phyloP scores from a whole-genome alignment of 2,888 invertebrate species.

The Campoletis raptor region DNA sequence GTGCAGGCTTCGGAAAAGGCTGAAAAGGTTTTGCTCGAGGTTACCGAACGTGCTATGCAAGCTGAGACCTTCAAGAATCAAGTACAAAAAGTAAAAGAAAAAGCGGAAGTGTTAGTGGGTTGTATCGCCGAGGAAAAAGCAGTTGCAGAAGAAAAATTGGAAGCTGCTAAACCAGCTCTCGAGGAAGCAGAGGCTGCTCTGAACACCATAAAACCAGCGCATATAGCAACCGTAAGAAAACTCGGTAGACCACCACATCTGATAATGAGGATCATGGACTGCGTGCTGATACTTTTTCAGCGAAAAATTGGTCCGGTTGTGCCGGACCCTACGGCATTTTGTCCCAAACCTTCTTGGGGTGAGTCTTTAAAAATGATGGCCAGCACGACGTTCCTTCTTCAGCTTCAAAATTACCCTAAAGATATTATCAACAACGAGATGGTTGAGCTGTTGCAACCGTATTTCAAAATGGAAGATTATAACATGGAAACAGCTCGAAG shows the following conservation, averaged over 20 bases:
- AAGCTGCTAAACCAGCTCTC: slow-evolving; percentile 97
- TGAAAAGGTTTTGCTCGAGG: slow-evolving; percentile 94
- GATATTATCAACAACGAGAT: slow-evolving; percentile 99
- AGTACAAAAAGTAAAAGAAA: slow-evolving; percentile 98
- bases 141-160: slow-evolving; percentile 95
- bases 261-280: slow-evolving; percentile 99
- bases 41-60: slow-evolving; percentile 97
- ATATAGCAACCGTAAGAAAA: slow-evolving; percentile 97
- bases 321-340: slow-evolving; percentile 92
- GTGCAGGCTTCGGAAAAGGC: slow-evolving; percentile 97
- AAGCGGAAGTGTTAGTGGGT: slow-evolving; percentile 95
- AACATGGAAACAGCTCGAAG: slow-evolving; percentile 98
- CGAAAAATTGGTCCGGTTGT: slow-evolving; percentile 92
- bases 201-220: slow-evolving; percentile 98
- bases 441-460: slow-evolving; percentile 96
- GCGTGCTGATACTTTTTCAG: slow-evolving; percentile 96
- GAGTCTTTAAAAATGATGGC: slow-evolving; percentile 99
- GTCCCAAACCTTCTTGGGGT: slow-evolving; percentile 98
- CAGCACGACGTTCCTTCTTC: slow-evolving; percentile 95
- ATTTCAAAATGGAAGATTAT: slow-evolving; percentile 98
- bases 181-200: slow-evolving; percentile 98
- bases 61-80: slow-evolving; percentile 98
- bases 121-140: slow-evolving; percentile 96
- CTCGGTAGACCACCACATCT: slow-evolving; percentile 97
- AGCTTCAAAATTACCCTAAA: slow-evolving; percentile 97